Evolutionary conservation across 2,888 invertebrate species (phyloP), one percentile per base, ranked within the genome.

Genomic region (Achlya flavicornis): DNA sequence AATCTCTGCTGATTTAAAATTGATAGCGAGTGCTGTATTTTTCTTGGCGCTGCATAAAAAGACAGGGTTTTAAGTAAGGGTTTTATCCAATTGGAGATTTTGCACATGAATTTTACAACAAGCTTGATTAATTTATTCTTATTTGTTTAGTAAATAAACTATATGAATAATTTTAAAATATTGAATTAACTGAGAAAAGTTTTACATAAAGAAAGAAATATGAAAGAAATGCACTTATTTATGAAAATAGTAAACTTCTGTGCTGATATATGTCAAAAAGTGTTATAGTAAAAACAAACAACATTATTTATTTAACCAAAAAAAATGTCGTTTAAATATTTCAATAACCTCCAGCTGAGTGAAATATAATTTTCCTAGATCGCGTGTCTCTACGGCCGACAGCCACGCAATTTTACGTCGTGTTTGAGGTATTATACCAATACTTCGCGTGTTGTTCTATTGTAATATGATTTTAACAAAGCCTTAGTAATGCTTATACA

Each of bases 401-500:
- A 76, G 80, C 76, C 81, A 84, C 80, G 82, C 84, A 72, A 78
- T 65, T 76, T 75, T 72, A 75, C 77, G 78, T 78, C 83, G 81
- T 83, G 81, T 86, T 83, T 77, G 75, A 75, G 78, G 79, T 79
- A 86, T 87, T 83, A 87, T 88, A 87, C 86, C 89, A 85, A 89
- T 85, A 86, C 86, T 86, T 91, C 77, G 91, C 91, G 89, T 91
- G 92, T 89, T 85, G 76, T 81, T 83, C 83, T 85, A 87, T 88
- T 90, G 87, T 90, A 86, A 90, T 89, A 86, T 84, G 84, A 87
- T 89, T 90, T 88, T 84, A 87, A 91, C 88, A 86, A 89, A 90
- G 86, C 87, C 84, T 74, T 68, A 65, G 76, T 90, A 90, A 91
- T 89, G 83, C 87, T 83, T 84, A 79, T 82, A 89, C 89, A 91